Conservation (phyloP, 2,888 invertebrate genomes). For the Drosophila formosana region DNA sequence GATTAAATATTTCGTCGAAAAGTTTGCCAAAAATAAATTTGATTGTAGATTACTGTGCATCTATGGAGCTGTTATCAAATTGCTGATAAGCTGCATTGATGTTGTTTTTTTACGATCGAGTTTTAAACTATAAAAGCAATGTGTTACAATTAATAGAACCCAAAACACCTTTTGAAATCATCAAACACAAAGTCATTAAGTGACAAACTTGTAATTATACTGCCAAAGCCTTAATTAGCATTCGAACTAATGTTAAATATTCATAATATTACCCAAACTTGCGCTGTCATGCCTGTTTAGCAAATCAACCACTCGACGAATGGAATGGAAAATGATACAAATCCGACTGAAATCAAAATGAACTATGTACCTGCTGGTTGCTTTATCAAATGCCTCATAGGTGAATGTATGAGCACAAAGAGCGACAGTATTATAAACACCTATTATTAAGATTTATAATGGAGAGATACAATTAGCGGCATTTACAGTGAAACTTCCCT, state of each 20-base stretch:
- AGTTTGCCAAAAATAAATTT: background rate
- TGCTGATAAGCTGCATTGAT: conserved; percentile 28
- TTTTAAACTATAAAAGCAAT: background rate
- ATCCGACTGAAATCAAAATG: conserved; percentile 20
- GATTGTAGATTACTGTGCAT: background rate
- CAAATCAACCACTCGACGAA: conserved; percentile 13
- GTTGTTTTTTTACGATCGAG: background rate
- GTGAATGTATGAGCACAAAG: background rate
- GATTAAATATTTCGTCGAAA: background rate
- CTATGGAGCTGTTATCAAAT: conserved; percentile 22
- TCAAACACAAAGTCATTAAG: background rate
- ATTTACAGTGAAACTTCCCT: background rate
- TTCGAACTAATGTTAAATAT: conserved; percentile 4
- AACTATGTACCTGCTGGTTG: conserved; percentile 29
- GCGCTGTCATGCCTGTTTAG: conserved; percentile 39
- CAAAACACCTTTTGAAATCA: background rate
- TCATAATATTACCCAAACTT: background rate
- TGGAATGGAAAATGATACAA: background rate
- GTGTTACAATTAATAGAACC: background rate
- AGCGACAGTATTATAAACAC: too few species aligned
- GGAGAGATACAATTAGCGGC: background rate
- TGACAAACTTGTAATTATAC: background rate
- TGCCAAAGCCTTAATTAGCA: background rate
- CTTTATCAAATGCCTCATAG: conserved; percentile 9
- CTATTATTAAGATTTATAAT: background rate